Base-by-base conservation (phyloP, 2,888 invertebrate species). In the Eutolmus rufibarbis region DNA sequence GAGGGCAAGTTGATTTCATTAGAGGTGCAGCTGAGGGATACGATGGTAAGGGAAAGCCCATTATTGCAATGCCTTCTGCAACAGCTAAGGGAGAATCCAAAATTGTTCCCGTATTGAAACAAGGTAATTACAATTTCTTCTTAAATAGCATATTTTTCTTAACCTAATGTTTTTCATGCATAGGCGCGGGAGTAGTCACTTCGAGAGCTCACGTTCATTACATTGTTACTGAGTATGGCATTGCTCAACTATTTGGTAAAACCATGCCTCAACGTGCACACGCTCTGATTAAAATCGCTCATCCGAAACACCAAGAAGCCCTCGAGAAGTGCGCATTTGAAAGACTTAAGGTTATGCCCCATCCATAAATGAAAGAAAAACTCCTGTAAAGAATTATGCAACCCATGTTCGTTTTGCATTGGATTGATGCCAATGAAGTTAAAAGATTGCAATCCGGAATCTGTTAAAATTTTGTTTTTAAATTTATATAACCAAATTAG, bases 1-100 rank as follows among this genome's bases (percentile, higher is more conserved):
- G 98, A 14, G 98, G 98, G 0, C 98, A 98, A 91, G 96, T 98
- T 57, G 98, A 98, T 93, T 98, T 98, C 92, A 96, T 98, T 89
- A 95, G 98, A 87, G 98, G 98, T 34, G 97, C 98, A 2, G 97
- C 97, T 0, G 96, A 97, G 91, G 94, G 96, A 2, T 91, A 95
- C 2, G 98, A 98, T 92, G 98, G 98, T 0, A 93, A 93, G 89
- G 98, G 98, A 31, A 98, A 97, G 92, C 97, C 98, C 4, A 98
- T 98, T 91, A 96, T 98, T 89, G 98, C 98, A 1, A 94, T 98
- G 91, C 96, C 97, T 8, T 97, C 98, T 0, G 92, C 93, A 84
- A 96, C 96, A 7, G 96, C 95, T 90, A 96, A 95, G 89, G 97
- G 97, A 1, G 95, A 95, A 90, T 95, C 95, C 90, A 98, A 98